Conservation (phyloP, 2,797 vertebrate genomes). For the Anguilla pacifica region DNA sequence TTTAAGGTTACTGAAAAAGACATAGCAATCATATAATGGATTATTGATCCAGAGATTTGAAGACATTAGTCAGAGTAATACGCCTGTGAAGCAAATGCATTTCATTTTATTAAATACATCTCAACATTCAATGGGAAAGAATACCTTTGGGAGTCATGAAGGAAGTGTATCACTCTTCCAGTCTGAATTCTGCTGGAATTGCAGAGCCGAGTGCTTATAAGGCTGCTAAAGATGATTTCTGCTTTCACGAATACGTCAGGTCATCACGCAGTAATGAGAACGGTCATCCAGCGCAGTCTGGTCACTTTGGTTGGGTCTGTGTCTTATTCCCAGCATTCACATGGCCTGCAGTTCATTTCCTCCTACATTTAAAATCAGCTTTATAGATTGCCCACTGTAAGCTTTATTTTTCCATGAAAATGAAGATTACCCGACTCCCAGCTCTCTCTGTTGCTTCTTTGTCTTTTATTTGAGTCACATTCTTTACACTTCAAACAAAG, state of each 20-base stretch:
- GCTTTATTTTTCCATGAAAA: neutral
- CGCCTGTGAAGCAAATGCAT: neutral
- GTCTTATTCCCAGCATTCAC: neutral
- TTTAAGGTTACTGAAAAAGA: neutral
- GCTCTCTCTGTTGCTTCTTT: neutral
- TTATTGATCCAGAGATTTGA: conserved; percentile 7
- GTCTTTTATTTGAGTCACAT: neutral
- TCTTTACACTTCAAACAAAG: neutral
- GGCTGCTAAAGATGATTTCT: neutral
- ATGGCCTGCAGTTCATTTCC: neutral
- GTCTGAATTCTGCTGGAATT: neutral
- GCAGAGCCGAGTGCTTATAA: neutral
- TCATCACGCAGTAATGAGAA: neutral
- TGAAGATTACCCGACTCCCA: no score
- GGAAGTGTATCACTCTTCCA: neutral
- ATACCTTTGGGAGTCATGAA: neutral
- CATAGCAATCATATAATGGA: neutral
- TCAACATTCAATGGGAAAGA: neutral
- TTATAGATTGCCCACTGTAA: neutral
- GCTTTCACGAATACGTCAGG: neutral
- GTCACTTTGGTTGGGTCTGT: neutral
- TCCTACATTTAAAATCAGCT: neutral
- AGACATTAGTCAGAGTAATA: neutral
- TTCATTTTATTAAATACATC: neutral
- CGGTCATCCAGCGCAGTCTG: neutral